phyloP scores from a whole-genome alignment of 2,113 vertebrate species.

The Zapus hudsonius region DNA sequence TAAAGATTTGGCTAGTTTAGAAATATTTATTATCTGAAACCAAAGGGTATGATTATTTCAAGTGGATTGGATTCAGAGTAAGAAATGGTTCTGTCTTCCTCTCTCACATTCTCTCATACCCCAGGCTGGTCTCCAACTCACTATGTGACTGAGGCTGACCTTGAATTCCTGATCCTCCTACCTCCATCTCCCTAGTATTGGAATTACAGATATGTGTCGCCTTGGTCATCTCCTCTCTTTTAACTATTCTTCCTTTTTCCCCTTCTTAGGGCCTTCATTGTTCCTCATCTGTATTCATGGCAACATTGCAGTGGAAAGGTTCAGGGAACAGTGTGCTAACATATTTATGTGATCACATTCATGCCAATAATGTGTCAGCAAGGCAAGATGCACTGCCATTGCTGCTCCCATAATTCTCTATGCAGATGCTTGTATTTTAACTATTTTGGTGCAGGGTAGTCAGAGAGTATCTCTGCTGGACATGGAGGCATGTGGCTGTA shows the following conservation, averaged over 20 bases:
- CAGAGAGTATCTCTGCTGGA: background rate
- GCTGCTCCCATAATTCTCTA: background rate
- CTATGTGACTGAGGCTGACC: background rate
- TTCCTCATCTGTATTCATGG: background rate
- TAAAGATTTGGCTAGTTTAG: slow-evolving; percentile 35
- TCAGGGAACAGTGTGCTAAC: background rate
- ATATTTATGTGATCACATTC: background rate
- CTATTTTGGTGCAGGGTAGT: background rate
- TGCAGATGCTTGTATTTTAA: background rate
- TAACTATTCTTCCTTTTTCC: background rate
- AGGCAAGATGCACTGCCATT: background rate
- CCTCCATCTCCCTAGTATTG: background rate
- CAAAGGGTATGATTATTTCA: slow-evolving; percentile 44
- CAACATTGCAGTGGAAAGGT: background rate
- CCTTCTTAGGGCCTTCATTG: background rate
- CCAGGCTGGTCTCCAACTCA: background rate
- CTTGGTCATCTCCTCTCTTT: background rate
- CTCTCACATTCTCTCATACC: background rate
- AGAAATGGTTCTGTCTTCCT: background rate
- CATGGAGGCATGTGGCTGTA: background rate
- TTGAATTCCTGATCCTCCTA: background rate
- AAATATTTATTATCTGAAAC: slow-evolving; percentile 27
- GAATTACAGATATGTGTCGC: too few species aligned
- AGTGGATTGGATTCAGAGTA: background rate
- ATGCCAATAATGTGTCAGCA: background rate